Conservation (phyloP, 2,888 invertebrate species). For the Archaeoteleia sp. region DNA sequence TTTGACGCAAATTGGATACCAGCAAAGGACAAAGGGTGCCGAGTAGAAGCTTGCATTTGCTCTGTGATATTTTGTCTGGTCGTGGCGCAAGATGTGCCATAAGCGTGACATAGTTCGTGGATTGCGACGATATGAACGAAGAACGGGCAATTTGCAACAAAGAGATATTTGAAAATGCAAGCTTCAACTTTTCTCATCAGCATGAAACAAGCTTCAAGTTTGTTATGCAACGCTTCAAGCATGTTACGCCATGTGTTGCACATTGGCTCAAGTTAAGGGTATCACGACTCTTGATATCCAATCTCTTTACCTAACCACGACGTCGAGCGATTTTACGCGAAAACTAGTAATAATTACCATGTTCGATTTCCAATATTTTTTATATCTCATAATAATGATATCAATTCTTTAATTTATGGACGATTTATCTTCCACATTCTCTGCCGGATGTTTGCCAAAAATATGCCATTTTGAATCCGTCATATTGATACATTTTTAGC, state of each 20-base stretch:
- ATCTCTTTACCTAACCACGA: conserved; percentile 42
- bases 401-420: no score
- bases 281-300: conserved; percentile 45
- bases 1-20: conserved; percentile 54
- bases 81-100: conserved; percentile 50
- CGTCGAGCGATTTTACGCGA: conserved; percentile 18
- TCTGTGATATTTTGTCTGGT: conserved; percentile 53
- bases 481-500: no score
- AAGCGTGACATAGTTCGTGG: conserved; percentile 56
- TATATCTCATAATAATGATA: background rate
- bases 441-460: no score
- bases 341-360: conserved; percentile 22
- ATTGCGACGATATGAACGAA: conserved; percentile 51
- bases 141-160: conserved; percentile 31
- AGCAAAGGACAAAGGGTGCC: conserved; percentile 8
- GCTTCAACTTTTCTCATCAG: conserved; percentile 74
- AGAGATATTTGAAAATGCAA: conserved; percentile 60
- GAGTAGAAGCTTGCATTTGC: conserved; percentile 34
- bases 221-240: conserved; percentile 74
- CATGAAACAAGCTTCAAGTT: conserved; percentile 67
- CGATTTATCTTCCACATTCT: no score
- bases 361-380: conserved; percentile 7
- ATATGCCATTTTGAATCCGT: no score
- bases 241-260: conserved; percentile 74
- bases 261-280: conserved; percentile 67